phyloP scores from a whole-genome alignment of 2,888 invertebrate species.

The Protonemura montana region DNA sequence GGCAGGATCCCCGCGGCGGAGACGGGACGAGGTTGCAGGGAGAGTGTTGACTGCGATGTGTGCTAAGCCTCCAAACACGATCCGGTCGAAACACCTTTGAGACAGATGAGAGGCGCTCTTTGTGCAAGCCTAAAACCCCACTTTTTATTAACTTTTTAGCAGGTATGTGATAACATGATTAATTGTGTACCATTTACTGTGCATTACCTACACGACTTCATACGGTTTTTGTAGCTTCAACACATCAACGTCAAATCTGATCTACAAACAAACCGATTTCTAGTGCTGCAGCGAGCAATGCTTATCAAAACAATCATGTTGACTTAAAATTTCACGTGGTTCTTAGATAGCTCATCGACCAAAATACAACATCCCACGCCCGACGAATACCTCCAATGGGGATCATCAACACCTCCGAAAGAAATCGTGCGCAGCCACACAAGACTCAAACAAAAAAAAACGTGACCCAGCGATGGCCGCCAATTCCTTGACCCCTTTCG shows the following conservation, averaged over 20 bases:
- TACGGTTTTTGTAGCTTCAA: not conserved
- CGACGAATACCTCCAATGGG: not conserved
- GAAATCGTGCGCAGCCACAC: not conserved
- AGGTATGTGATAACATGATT: not conserved
- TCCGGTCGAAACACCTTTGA: not conserved
- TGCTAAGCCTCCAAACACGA: not conserved
- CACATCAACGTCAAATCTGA: not conserved
- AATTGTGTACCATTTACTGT: not conserved
- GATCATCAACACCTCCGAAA: not conserved
- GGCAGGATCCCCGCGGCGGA: not conserved
- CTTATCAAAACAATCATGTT: not conserved
- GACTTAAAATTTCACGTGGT: not conserved
- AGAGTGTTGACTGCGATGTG: not conserved
- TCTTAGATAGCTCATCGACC: not conserved
- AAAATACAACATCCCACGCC: not conserved
- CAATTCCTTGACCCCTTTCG: constrained; percentile 12
- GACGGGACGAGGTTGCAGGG: not conserved
- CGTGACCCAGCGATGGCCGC: not conserved
- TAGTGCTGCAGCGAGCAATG: not conserved
- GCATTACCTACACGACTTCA: not conserved
- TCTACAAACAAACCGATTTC: not conserved
- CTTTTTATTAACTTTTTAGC: not conserved
- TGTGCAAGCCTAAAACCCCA: not conserved
- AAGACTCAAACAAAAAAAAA: not conserved
- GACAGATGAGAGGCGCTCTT: not conserved